Evolutionary conservation across 2,113 vertebrate genomes (phyloP).

Genomic region (western clawed frog (Xenopus tropicalis)): DNA sequence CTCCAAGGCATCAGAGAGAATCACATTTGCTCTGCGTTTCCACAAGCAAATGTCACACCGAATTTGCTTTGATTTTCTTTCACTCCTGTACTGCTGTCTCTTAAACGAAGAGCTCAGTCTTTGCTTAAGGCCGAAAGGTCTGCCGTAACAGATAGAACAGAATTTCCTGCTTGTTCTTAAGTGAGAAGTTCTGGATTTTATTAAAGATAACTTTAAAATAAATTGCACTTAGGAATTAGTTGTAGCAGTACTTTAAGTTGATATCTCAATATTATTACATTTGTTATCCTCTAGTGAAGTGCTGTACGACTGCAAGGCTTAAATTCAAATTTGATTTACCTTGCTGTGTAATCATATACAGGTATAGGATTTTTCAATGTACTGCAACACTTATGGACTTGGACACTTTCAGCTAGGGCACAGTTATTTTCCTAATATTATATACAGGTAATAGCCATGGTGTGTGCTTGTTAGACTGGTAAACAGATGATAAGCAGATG

Average conservation of each 20-base stretch:
- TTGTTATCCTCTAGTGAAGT: neutral
- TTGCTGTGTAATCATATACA: neutral
- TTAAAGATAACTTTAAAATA: neutral
- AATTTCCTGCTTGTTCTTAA: conserved; percentile 7
- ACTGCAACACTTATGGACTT: too few relatives aligned
- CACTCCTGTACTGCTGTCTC: conserved; percentile 9
- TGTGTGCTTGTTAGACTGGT: too few relatives aligned
- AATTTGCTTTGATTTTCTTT: conserved; percentile 41
- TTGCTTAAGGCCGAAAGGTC: conserved; percentile 7
- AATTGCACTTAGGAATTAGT: neutral
- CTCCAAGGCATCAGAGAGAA: conserved; percentile 26
- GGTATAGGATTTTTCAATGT: too few relatives aligned
- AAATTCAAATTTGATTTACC: neutral
- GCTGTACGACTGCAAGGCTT: neutral
- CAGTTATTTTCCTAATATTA: too few relatives aligned
- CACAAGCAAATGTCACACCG: conserved; percentile 41
- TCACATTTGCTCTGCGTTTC: conserved; percentile 28
- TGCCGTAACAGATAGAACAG: neutral
- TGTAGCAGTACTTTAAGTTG: neutral
- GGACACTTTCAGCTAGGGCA: too few relatives aligned
- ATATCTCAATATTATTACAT: neutral
- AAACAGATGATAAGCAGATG: too few relatives aligned
- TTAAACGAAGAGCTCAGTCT: conserved; percentile 13
- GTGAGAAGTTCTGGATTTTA: neutral
- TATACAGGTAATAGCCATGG: too few relatives aligned